A percentile compares a stretch with the other conserved stretches of the same genome.
These are phyloP conservation scores for Lysandra bellargus DNA, from an alignment of 2,888 invertebrate genomes.

Conservation along the genomic window DNA sequence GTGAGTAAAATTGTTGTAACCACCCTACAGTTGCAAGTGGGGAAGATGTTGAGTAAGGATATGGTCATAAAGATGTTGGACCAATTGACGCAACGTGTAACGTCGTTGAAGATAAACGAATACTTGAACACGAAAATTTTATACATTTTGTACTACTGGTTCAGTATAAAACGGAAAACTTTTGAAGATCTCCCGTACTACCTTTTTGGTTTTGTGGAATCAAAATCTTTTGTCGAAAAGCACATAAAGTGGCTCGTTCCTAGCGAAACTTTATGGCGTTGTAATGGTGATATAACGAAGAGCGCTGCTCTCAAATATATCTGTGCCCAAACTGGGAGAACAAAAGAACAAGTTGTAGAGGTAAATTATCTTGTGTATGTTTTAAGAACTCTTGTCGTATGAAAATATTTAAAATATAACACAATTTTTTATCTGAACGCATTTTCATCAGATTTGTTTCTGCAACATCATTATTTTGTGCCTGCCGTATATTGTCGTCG, in stretches of 20 bases:
- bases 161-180: conserved; percentile 52
- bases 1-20: conserved; percentile 76
- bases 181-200: conserved; percentile 67
- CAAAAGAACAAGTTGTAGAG: conserved; percentile 53
- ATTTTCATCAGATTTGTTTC: conserved; percentile 58
- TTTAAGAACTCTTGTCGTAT: no score
- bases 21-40: conserved; percentile 75
- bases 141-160: conserved; percentile 75
- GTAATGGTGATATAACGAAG: conserved; percentile 54
- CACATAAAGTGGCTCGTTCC: conserved; percentile 73
- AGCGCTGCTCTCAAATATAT: conserved; percentile 54
- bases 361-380: conserved; percentile 43
- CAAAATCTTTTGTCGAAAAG: conserved; percentile 62
- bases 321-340: conserved; percentile 44
- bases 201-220: conserved; percentile 60
- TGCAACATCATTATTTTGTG: conserved; percentile 61
- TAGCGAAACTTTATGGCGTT: conserved; percentile 64
- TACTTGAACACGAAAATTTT: conserved; percentile 70
- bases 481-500: conserved; percentile 63
- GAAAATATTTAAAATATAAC: no score
- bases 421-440: not conserved
- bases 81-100: conserved; percentile 54
- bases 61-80: conserved; percentile 70
- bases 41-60: conserved; percentile 69
- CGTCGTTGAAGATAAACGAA: conserved; percentile 51